Evolutionary conservation across 2,113 vertebrate species (phyloP).

Genomic region (Cyanistes caeruleus): DNA sequence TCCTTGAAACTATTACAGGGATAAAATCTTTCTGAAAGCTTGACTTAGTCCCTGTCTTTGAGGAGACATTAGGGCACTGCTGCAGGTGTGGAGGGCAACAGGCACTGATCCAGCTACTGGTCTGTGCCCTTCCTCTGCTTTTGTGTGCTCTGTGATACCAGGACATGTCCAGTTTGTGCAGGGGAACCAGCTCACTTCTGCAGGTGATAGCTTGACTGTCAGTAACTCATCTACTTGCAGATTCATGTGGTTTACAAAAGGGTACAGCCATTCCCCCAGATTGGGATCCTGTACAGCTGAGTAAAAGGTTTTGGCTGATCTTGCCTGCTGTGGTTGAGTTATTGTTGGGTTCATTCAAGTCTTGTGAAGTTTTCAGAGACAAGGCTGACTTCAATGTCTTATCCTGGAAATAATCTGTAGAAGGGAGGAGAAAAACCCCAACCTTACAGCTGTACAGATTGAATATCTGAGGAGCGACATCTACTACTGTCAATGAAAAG

Average conservation of each 20-base stretch:
- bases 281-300: rapidly evolving
- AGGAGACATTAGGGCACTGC: background rate
- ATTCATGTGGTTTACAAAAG: background rate
- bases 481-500: background rate
- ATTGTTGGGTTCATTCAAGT: background rate
- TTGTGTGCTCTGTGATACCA: background rate
- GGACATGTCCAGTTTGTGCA: background rate
- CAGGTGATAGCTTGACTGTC: background rate
- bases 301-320: background rate
- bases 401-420: background rate
- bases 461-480: background rate
- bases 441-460: background rate
- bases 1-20: background rate
- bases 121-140: background rate
- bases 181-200: background rate
- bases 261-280: background rate
- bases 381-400: background rate
- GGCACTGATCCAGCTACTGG: background rate
- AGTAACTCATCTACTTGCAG: background rate
- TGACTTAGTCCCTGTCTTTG: background rate
- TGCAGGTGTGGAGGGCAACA: background rate
- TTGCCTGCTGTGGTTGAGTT: background rate
- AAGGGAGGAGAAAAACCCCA: background rate
- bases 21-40: background rate
- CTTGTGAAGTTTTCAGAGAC: background rate